Evolutionary conservation across 2,113 vertebrate genomes (phyloP).

Genomic region (Coregonus clupeaformis): DNA sequence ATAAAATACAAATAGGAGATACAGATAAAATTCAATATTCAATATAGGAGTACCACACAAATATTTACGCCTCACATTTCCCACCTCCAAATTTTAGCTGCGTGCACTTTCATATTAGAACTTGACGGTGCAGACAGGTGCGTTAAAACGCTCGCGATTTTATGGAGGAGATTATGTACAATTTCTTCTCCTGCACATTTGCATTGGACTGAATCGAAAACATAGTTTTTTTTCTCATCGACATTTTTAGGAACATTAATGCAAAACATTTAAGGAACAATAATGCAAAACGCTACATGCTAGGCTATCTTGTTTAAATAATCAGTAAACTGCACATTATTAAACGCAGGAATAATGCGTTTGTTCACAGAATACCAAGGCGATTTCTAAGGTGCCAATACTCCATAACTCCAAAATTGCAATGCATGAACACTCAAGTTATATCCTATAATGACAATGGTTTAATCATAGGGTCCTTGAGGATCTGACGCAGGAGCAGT

Average conservation of each 20-base stretch:
- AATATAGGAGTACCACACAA: not conserved
- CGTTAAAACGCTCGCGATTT: too few relatives aligned
- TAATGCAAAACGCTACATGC: not conserved
- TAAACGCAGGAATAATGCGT: not conserved
- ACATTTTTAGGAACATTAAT: not conserved
- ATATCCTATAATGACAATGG: not conserved
- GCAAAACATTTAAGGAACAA: not conserved
- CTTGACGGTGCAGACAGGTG: not conserved
- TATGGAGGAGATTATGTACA: too few relatives aligned
- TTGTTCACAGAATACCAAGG: not conserved
- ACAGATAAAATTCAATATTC: too few relatives aligned
- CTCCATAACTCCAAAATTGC: too few relatives aligned
- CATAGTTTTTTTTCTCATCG: not conserved
- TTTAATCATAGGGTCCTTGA: not conserved
- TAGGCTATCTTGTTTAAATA: not conserved
- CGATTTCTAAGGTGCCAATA: too few relatives aligned
- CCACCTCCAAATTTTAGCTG: not conserved
- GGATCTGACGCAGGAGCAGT: conserved; percentile 2
- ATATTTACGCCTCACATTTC: not conserved
- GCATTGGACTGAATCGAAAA: not conserved
- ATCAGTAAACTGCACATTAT: not conserved
- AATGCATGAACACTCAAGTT: not conserved
- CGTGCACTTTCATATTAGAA: not conserved
- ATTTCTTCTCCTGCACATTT: not conserved
- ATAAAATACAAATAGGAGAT: too few relatives aligned